Conservation (phyloP, 2,888 invertebrate genomes). For the Sicus ferrugineus region DNA sequence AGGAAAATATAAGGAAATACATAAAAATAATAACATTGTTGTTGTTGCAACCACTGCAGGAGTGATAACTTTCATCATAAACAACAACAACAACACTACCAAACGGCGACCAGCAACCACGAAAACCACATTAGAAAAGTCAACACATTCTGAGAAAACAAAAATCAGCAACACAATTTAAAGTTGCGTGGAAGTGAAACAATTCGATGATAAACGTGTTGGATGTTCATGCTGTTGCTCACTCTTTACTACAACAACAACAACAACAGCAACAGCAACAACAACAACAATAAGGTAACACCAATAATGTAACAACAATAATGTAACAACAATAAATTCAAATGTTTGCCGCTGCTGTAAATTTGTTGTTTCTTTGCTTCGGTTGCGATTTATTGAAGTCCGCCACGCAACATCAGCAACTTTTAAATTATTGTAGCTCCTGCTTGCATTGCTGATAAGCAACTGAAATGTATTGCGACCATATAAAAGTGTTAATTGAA, state of each 20-base stretch:
- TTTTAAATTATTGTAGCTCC: constrained; percentile 8
- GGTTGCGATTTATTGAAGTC: background rate
- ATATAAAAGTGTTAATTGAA: constrained; percentile 13
- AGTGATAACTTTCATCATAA: background rate
- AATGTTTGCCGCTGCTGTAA: too few relatives aligned
- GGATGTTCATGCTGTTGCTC: too few relatives aligned
- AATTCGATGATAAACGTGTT: too few relatives aligned
- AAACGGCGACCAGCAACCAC: background rate
- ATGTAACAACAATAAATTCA: background rate
- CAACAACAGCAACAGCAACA: background rate
- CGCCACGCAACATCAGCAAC: background rate
- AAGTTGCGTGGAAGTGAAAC: too few relatives aligned
- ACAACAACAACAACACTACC: too few relatives aligned
- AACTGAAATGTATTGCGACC: constrained; percentile 4
- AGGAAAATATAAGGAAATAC: background rate
- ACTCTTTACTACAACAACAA: too few relatives aligned
- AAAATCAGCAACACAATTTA: too few relatives aligned
- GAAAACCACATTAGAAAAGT: background rate
- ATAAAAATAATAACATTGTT: background rate
- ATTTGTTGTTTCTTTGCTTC: background rate
- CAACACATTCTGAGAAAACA: too few relatives aligned
- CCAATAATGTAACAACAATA: background rate
- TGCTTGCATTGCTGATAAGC: constrained; percentile 33
- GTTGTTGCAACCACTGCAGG: background rate
- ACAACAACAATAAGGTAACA: background rate